Base-by-base conservation (phyloP, 53 echinoderm and acorn worm species). In the Echinometra lucunter region DNA sequence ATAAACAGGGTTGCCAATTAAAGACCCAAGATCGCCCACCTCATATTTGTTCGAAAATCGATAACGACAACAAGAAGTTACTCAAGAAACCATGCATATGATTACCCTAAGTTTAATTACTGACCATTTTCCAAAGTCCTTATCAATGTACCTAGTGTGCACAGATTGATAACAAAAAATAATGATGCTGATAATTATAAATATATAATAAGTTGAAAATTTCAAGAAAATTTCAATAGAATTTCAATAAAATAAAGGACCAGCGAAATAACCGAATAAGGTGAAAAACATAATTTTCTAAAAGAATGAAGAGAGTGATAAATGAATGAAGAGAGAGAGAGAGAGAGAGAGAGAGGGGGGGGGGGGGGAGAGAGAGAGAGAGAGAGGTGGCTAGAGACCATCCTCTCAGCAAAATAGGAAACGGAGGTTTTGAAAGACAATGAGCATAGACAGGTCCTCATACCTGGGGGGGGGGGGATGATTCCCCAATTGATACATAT, bases 1-100 rank as follows among this genome's bases (percentile, higher is more conserved):
- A 72, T 72, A 72, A 72, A 72, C 35, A 72, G 72, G 35, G 7
- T 72, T 35, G 72, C 72, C 72, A 72, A 72, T 72, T 72, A 72
- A 72, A 72, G 72, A 34, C 72, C 32, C 32, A 35, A 72, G 72
- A 72, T 35, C 11, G 28, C 63, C 66, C 35, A 13, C 72, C 7
- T 72, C 72, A 35, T 34, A 32, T 72, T 72, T 72, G 72, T 66
- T 66, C 66, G 11, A 72, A 72, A 72, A 72, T 72, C 72, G 35
- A 72, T 72, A 11, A 34, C 15, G 35, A 34, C 13, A 72, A 35
- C 1, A 4, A 34, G 32, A 32, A 72, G 32, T 34, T 12, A 35
- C 12, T 72, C 72, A 35, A 32, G 72, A 32, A 72, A 35, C n/a
- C 12, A 13, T 72, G 72, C 35, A 72, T 72, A 34, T 72, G 13